These are phyloP conservation scores for Hofmannophila pseudospretella DNA, from an alignment of 2,888 invertebrate genomes.

Conservation along the genomic window DNA sequence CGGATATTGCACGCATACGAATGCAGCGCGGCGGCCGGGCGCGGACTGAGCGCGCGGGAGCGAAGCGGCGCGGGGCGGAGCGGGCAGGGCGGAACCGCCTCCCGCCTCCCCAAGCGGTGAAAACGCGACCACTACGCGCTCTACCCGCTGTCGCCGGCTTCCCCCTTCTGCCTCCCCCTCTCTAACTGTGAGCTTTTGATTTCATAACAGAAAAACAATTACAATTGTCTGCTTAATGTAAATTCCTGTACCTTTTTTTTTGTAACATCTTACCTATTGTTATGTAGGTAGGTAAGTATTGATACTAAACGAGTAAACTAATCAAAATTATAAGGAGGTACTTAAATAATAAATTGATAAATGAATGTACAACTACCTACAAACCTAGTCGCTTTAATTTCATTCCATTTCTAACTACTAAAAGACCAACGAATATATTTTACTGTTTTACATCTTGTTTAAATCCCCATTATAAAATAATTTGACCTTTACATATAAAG, in stretches of 20 bases:
- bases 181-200: constrained; percentile 38
- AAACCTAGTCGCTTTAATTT: too few species aligned
- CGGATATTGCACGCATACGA: constrained; percentile 9
- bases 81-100: constrained; percentile 24
- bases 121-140: constrained; percentile 55
- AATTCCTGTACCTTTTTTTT: background rate
- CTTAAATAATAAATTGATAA: too few species aligned
- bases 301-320: too few species aligned
- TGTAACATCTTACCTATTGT: too few species aligned
- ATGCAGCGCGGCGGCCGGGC: constrained; percentile 50
- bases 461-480: too few species aligned
- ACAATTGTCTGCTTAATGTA: constrained; percentile 16
- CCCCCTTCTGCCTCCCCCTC: constrained; percentile 34
- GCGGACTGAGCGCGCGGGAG: constrained; percentile 62
- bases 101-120: constrained; percentile 31
- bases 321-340: too few species aligned
- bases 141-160: constrained; percentile 61
- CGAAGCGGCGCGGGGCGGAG: constrained; percentile 43
- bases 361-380: too few species aligned
- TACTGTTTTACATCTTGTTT: too few species aligned
- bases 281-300: too few species aligned
- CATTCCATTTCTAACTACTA: too few species aligned
- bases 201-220: constrained; percentile 50
- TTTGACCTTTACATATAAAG: too few species aligned
- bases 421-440: too few species aligned